Base-by-base conservation (phyloP, 2,113 vertebrate genomes). In the Prinia subflava region DNA sequence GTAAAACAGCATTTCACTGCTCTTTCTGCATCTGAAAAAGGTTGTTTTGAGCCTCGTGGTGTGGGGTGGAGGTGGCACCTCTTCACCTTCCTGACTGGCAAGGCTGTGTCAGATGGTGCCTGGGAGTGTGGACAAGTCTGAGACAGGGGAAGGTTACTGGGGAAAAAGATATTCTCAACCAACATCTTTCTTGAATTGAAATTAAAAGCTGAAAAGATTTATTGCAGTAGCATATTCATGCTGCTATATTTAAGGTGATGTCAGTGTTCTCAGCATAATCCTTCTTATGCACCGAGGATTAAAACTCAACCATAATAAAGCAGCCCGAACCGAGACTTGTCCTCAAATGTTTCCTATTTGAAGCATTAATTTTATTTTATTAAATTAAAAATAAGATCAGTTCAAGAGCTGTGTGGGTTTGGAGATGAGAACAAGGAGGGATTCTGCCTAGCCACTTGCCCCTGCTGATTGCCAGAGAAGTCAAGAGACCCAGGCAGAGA, bases 191-290 rank as follows among this genome's bases (percentile, higher is more conserved):
- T 42, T 64, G 71, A 94, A 92, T 75, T 64, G 69, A 96, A 96
- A 96, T 95, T 63, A 86, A 93, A 90, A 95, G 47, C 76, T 92
- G 92, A 39, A 89, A 89, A 96, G 94, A 94, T 96, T 95, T 94
- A 96, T 96, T 89, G 71, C 76, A 53, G 90, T 11, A 31, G 64
- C 90, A 71, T 75, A 92, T 94, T 94, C 92, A 30, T 50, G 88
- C 76, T 94, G 76, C 90, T 97, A 63, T 96, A 96, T 96, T 95
- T 97, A 89, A 95, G 90, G 93, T 89, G 93, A 78, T 94, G 94
- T 78, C 95, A 96, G 71, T 83, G 60, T 64, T 88, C 85, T 85
- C 92, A 63, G 55, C 33, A 31, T 92, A 95, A 97, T 93, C 92
- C 95, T 90, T 92, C 79, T 95, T 90, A 88, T 83, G 90, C 85